Evolutionary conservation across 1,140 invertebrate species (phyloP), one percentile per base, ranked within the genome.

Genomic region (Chelonus insularis): DNA sequence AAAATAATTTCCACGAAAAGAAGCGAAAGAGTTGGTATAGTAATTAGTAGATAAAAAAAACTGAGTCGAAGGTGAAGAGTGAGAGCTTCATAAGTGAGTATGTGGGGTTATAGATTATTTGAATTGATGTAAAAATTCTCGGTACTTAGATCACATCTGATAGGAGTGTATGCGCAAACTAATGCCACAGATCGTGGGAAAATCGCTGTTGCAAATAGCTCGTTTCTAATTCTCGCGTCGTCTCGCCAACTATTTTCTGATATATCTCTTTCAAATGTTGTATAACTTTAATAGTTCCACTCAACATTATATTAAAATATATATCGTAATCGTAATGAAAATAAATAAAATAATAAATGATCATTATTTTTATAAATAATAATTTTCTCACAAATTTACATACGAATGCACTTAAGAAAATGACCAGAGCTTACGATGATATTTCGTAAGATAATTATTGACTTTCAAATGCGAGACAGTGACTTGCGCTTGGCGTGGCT

Each of bases 61-160:
- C 32, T 16, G 32, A 29, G 29, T 12, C 16, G 6, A 14, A 41
- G 4, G 21, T 14, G 5, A 12, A 5, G 25, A 54, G 32, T 39
- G 60, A 14, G 34, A 62, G 37, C 14, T 23, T 25, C 11, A 8
- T 14, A 9, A 23, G 43, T 5, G 2, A 39, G 23, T 18, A 45
- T 50, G 20, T 20, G 57, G 57, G 51, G 57, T 23, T 25, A 60
- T 60, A 59, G 63, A 65, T 65, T 65, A 65, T 60, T 54, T 57
- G 41, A 47, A 61, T 52, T 54, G 52, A 65, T 61, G 58, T 58
- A 61, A 65, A 65, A 65, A 65, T 65, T 36, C 48, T 57, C 41
- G 55, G 39, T 52, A 50, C 48, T 57, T 57, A 65, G 58, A 65
- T 65, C 63, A 65, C 63, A 60, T 65, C 54, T 61, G 63, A 65